Percentiles rank a stretch among this genome's conserved stretches.
phyloP scores from a whole-genome alignment of 2,113 vertebrate genomes.

The Campylomormyrus tamandua region DNA sequence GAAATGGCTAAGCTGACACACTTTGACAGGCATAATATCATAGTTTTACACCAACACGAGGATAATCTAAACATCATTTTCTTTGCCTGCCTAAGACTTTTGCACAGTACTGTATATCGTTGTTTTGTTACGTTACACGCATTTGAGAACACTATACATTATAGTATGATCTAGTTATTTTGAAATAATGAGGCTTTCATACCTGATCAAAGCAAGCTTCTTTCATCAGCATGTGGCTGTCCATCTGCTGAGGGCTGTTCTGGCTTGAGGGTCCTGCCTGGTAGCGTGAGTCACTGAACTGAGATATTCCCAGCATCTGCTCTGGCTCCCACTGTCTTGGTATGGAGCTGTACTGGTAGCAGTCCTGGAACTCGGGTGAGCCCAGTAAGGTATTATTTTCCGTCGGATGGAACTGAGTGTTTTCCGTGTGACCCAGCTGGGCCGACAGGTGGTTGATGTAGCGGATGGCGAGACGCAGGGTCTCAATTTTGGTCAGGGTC shows the following conservation, averaged over 20 bases:
- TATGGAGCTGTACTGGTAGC: neutral
- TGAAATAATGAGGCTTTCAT: too few relatives aligned
- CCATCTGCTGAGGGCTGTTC: neutral
- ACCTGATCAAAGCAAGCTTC: neutral
- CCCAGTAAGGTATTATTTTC: neutral
- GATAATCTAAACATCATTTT: too few relatives aligned
- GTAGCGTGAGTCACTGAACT: neutral
- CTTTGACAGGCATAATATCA: too few relatives aligned
- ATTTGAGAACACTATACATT: neutral
- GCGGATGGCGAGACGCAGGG: constrained; percentile 52
- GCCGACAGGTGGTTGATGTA: constrained; percentile 59
- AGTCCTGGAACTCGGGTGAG: neutral
- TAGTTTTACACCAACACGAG: too few relatives aligned
- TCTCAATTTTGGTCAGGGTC: constrained; percentile 60
- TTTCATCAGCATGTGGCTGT: neutral
- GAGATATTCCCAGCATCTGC: neutral
- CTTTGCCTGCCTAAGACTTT: too few relatives aligned
- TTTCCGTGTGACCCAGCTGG: constrained; percentile 51
- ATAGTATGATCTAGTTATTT: neutral
- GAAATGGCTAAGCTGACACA: too few relatives aligned
- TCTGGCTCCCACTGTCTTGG: neutral
- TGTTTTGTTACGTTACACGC: neutral
- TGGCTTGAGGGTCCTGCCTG: neutral
- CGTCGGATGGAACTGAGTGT: constrained; percentile 9
- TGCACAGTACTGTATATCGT: neutral